Conservation (phyloP, 2,113 vertebrate genomes). For the Fukomys damarensis region DNA sequence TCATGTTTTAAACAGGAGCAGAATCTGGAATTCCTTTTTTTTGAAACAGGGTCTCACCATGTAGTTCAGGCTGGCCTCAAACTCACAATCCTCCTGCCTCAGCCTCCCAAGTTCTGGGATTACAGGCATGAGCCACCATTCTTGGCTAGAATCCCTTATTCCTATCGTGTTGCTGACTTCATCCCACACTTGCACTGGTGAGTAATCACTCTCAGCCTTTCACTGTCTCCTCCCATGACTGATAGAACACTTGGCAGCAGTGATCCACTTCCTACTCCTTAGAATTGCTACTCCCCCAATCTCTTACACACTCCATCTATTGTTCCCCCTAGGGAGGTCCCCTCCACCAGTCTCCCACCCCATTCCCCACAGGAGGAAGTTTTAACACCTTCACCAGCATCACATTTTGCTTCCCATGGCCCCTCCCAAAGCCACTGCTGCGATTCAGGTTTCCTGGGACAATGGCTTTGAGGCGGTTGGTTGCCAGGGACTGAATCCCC, state of each 20-base stretch:
- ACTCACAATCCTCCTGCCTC: neutral
- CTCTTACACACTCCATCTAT: neutral
- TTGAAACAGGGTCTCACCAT: neutral
- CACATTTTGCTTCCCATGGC: neutral
- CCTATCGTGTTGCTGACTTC: neutral
- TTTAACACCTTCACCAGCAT: neutral
- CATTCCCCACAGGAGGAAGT: fast-evolving
- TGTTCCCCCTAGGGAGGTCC: neutral
- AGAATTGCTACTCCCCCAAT: fast-evolving
- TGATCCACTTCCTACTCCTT: neutral
- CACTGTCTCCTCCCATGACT: neutral
- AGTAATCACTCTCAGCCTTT: neutral
- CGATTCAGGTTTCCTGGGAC: neutral
- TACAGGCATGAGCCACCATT: neutral
- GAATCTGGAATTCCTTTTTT: neutral
- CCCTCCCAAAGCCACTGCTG: neutral
- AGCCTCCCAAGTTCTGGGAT: neutral
- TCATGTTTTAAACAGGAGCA: neutral
- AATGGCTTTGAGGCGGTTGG: neutral
- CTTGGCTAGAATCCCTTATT: neutral
- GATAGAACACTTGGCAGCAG: neutral
- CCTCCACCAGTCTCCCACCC: neutral
- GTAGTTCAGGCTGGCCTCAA: neutral
- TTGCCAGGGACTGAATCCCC: neutral
- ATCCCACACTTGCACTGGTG: neutral